Conservation (phyloP, 2,797 vertebrate genomes). For the Arremon aurantiirostris region DNA sequence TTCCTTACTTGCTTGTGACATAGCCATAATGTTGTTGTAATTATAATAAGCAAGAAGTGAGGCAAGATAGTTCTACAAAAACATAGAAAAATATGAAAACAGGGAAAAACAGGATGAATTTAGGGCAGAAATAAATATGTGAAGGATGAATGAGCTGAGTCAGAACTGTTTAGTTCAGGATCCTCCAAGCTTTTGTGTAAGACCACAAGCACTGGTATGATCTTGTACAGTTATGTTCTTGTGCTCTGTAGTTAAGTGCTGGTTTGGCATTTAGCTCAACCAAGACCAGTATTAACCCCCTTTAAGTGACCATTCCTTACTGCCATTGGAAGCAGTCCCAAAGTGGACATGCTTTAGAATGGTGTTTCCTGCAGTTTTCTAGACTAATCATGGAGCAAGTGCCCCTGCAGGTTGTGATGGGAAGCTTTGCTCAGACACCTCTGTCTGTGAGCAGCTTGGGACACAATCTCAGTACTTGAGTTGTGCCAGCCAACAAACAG, state of each 20-base stretch:
- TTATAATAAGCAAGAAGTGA: neutral
- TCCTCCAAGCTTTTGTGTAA: fast-evolving
- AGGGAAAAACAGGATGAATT: neutral
- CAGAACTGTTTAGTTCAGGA: neutral
- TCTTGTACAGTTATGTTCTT: neutral
- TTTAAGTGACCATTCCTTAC: neutral
- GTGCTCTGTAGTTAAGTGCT: neutral
- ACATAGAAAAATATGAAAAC: neutral
- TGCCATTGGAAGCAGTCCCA: neutral
- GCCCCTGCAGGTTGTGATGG: neutral
- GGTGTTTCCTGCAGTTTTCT: neutral
- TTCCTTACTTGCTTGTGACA: neutral
- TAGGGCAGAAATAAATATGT: neutral
- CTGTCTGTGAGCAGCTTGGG: fast-evolving
- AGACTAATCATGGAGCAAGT: neutral
- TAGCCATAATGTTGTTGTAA: neutral
- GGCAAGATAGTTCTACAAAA: neutral
- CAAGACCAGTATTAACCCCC: neutral
- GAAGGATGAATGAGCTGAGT: neutral
- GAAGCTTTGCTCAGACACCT: neutral
- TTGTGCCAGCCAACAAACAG: neutral
- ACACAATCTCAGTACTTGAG: neutral
- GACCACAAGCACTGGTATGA: too few species aligned
- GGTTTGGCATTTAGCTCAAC: neutral
- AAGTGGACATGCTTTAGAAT: neutral